Conservation (phyloP, 1,140 invertebrate species). For the Platyura marginata region DNA sequence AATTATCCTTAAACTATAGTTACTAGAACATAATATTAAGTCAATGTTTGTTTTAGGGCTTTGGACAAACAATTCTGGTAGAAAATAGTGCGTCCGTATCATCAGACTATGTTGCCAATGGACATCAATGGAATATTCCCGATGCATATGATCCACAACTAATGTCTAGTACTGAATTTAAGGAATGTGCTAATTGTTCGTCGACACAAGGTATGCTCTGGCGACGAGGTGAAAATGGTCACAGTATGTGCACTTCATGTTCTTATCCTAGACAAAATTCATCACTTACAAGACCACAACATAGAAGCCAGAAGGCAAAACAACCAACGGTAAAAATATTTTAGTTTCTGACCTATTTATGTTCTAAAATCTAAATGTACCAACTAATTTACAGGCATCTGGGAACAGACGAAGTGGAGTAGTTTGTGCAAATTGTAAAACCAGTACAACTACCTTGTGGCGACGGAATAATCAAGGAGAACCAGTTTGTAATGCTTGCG, state of each 20-base stretch:
- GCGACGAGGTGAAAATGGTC: conserved; percentile 58
- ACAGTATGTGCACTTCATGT: conserved; percentile 83
- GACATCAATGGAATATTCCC: conserved; percentile 9
- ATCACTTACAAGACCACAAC: conserved; percentile 61
- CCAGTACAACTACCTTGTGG: conserved; percentile 73
- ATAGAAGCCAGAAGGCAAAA: conserved; percentile 33
- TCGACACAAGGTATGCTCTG: conserved; percentile 69
- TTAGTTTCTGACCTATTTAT: no score
- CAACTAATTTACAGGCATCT: conserved; percentile 38
- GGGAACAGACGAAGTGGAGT: conserved; percentile 55
- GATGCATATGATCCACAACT: background rate
- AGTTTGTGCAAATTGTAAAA: conserved; percentile 74
- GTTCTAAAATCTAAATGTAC: no score
- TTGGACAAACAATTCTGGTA: conserved; percentile 3
- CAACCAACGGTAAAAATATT: conserved; percentile 29
- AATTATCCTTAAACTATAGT: background rate
- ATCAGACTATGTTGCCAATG: conserved; percentile 1
- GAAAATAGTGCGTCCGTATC: background rate
- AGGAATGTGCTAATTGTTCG: conserved; percentile 81
- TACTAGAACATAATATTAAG: background rate
- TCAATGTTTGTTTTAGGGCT: background rate
- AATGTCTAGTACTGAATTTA: conserved; percentile 30
- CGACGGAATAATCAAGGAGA: conserved; percentile 73
- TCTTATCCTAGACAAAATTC: conserved; percentile 45
- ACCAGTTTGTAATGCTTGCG: conserved; percentile 83